Conservation (phyloP, 2,797 vertebrate genomes). For the Semaprochilodus insignis region DNA sequence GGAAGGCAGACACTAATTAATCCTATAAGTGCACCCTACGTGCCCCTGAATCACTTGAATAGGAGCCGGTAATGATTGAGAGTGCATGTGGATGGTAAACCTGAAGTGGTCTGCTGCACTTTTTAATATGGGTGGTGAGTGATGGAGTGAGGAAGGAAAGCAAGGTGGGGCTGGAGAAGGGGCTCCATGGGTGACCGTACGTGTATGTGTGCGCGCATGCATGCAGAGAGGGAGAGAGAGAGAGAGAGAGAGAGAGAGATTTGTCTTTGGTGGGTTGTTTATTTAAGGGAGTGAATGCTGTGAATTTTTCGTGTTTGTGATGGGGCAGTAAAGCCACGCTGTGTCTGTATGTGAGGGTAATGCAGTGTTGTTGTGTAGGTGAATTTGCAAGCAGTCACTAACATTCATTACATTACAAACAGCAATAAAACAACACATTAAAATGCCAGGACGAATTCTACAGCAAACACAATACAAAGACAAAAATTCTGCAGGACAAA, state of each 20-base stretch:
- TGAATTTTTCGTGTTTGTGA: conserved; percentile 27
- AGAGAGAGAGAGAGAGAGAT: no score
- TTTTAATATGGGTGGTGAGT: background rate
- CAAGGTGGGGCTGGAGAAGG: background rate
- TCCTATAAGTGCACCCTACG: no score
- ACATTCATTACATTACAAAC: no score
- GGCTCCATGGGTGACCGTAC: background rate
- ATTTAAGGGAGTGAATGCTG: conserved; percentile 46
- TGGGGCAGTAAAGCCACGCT: background rate
- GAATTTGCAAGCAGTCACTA: no score
- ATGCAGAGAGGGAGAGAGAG: no score
- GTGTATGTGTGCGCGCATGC: background rate
- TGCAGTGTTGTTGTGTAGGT: no score
- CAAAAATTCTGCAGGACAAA: no score
- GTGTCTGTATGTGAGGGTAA: no score
- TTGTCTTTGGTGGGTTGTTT: conserved; percentile 22
- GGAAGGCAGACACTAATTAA: no score
- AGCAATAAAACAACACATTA: no score
- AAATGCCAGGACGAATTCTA: no score
- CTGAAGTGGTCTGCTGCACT: background rate
- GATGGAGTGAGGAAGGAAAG: background rate
- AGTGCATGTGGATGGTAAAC: background rate
- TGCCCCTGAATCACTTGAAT: background rate
- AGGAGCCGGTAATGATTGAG: background rate
- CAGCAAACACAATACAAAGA: no score